Percentiles rank a stretch among this genome's conserved stretches.
Evolutionary conservation across 2,113 vertebrate genomes (phyloP).

Genomic region (Galemys pyrenaicus): DNA sequence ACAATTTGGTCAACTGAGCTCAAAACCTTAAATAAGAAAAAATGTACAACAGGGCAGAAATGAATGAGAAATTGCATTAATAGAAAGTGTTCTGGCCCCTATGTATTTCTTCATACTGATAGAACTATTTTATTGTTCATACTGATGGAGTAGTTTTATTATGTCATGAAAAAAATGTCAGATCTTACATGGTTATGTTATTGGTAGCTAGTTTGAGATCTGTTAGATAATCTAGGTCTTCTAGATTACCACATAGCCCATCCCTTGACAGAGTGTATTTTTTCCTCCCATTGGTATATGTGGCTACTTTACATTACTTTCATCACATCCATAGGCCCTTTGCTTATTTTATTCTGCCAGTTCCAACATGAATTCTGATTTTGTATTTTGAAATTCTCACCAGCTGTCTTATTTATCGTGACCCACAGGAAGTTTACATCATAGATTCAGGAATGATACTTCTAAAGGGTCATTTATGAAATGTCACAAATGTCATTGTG

Average conservation of each 20-base stretch:
- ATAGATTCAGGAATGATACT: neutral
- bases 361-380: neutral
- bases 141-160: neutral
- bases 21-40: neutral
- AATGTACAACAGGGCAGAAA: neutral
- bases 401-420: neutral
- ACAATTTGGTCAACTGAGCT: neutral
- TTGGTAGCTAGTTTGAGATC: neutral
- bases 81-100: neutral
- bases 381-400: conserved; percentile 26
- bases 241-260: neutral
- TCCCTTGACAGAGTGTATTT: neutral
- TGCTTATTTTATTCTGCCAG: neutral
- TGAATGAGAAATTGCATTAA: neutral
- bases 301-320: neutral
- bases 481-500: neutral
- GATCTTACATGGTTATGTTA: rapidly evolving
- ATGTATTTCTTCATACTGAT: neutral
- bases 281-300: neutral
- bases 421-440: neutral
- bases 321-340: neutral
- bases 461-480: neutral
- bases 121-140: too few species aligned
- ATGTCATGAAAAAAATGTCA: neutral
- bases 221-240: neutral